phyloP scores from a whole-genome alignment of 2,797 vertebrate species.

The Halcyon smyrnensis region DNA sequence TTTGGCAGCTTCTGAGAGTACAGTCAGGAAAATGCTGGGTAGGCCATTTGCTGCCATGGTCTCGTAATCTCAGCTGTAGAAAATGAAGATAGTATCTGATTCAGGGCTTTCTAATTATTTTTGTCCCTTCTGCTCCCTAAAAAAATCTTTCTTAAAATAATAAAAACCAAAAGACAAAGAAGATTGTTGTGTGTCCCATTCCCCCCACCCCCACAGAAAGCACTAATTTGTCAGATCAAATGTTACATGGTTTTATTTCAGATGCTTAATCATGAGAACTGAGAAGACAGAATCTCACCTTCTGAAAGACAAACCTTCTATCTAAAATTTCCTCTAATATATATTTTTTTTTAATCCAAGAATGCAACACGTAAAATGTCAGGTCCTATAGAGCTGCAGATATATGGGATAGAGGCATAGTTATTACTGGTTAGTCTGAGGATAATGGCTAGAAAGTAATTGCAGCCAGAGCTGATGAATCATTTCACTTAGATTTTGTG shows the following conservation, averaged over 20 bases:
- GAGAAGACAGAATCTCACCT: neutral
- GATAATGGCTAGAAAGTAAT: constrained; percentile 52
- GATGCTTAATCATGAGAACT: constrained; percentile 19
- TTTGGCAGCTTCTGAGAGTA: neutral
- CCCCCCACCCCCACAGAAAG: neutral
- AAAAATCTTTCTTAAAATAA: neutral
- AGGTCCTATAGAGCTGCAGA: constrained; percentile 1
- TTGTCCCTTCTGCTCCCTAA: neutral
- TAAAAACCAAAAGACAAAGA: neutral
- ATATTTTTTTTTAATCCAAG: neutral
- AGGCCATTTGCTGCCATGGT: neutral
- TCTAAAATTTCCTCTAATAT: neutral
- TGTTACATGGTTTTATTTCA: neutral
- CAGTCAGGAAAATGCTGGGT: neutral
- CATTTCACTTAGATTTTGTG: constrained; percentile 64
- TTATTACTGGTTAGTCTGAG: constrained; percentile 46
- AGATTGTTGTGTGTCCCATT: no score
- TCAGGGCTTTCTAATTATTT: neutral
- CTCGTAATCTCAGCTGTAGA: neutral
- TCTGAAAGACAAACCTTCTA: constrained; percentile 13
- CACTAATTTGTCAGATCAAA: neutral
- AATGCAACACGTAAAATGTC: neutral
- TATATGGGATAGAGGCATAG: constrained; percentile 26
- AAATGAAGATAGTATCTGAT: neutral
- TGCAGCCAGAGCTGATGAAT: constrained; percentile 64